Evolutionary conservation across 2,888 invertebrate genomes (phyloP).

Genomic region (Aromia moschata): DNA sequence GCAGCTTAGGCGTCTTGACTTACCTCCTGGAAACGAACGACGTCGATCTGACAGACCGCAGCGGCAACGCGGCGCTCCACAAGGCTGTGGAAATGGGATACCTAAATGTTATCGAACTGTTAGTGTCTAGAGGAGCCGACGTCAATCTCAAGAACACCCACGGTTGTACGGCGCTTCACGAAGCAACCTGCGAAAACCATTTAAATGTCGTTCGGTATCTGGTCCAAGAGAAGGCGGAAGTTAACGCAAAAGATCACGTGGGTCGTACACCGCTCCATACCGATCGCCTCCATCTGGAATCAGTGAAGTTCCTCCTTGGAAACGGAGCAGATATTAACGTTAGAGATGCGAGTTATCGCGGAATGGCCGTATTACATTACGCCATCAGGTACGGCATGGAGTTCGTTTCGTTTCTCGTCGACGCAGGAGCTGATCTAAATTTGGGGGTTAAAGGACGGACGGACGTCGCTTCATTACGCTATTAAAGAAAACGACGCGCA

Average conservation of each 20-base stretch:
- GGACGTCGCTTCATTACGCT: neutral
- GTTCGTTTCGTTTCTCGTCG: neutral
- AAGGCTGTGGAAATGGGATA: neutral
- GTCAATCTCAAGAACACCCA: neutral
- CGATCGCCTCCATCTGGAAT: constrained; percentile 53
- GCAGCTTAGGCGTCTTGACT: neutral
- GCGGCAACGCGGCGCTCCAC: neutral
- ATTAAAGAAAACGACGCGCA: neutral
- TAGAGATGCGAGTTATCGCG: constrained; percentile 81
- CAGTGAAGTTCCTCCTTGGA: constrained; percentile 73
- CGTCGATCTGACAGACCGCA: neutral
- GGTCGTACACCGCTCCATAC: constrained; percentile 83
- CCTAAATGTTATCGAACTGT: neutral
- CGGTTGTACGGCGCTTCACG: constrained; percentile 89
- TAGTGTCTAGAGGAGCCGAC: neutral
- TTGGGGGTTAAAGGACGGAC: neutral
- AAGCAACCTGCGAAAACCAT: constrained; percentile 85
- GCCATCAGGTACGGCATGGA: constrained; percentile 62
- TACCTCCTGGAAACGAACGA: neutral
- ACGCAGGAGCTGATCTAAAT: neutral
- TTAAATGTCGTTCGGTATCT: constrained; percentile 74
- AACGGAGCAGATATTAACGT: constrained; percentile 70
- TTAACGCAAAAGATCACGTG: constrained; percentile 78
- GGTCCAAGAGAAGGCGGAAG: constrained; percentile 73
- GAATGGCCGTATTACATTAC: constrained; percentile 82